These are phyloP conservation scores for Catocala fraxini DNA, from an alignment of 2,888 invertebrate genomes.

Conservation along the genomic window DNA sequence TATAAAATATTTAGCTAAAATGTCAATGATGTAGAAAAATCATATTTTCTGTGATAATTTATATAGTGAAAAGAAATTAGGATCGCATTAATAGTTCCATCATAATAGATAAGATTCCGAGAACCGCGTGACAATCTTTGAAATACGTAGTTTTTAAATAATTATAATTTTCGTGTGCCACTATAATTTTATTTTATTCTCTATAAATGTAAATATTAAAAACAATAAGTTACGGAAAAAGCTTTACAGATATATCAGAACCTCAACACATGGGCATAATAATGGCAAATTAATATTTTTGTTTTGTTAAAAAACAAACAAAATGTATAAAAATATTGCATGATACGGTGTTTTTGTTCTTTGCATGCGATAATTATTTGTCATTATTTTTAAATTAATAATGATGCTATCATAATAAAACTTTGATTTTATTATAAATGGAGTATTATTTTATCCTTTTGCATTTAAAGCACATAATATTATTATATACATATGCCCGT, in stretches of 20 bases:
- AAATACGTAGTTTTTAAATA: slow-evolving; percentile 32
- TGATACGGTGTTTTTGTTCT: slow-evolving; percentile 78
- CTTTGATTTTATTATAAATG: slow-evolving; percentile 41
- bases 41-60: slow-evolving; percentile 74
- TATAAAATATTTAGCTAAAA: slow-evolving; percentile 49
- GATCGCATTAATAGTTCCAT: slow-evolving; percentile 53
- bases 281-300: slow-evolving; percentile 48
- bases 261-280: slow-evolving; percentile 45
- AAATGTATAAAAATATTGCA: slow-evolving; percentile 78
- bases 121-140: slow-evolving; percentile 34
- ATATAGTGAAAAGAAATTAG: slow-evolving; percentile 58
- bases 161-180: slow-evolving; percentile 47
- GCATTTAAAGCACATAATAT: no score
- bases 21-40: slow-evolving; percentile 54
- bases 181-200: slow-evolving; percentile 33
- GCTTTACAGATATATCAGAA: slow-evolving; percentile 38
- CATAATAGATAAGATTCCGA: slow-evolving; percentile 41
- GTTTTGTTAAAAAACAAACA: slow-evolving; percentile 61
- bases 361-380: slow-evolving; percentile 73
- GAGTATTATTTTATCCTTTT: slow-evolving; percentile 26
- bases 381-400: slow-evolving; percentile 58
- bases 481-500: no score
- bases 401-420: slow-evolving; percentile 47
- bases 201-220: slow-evolving; percentile 46
- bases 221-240: slow-evolving; percentile 34